phyloP scores from a whole-genome alignment of 2,113 vertebrate species.

The Barbus barbus region DNA sequence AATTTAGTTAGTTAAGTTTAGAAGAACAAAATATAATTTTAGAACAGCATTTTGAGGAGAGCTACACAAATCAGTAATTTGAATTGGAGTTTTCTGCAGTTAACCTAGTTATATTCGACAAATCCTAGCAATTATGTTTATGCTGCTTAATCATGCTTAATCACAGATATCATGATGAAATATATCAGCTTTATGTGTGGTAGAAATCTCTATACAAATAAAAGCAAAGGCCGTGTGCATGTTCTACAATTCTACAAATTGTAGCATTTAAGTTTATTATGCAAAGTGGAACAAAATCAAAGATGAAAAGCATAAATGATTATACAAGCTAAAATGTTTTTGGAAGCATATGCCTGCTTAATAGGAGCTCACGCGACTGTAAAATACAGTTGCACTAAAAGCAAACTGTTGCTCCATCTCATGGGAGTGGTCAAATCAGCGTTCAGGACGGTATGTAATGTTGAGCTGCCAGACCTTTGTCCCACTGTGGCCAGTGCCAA shows the following conservation, averaged over 20 bases:
- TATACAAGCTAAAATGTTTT: not conserved
- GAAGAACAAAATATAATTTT: no score
- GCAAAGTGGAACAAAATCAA: not conserved
- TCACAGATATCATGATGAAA: not conserved
- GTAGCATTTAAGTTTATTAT: not conserved
- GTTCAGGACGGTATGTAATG: not conserved
- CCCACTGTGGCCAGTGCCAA: slow-evolving; percentile 62
- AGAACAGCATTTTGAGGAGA: not conserved
- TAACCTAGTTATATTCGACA: not conserved
- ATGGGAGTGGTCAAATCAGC: slow-evolving; percentile 19
- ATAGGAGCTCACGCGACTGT: not conserved
- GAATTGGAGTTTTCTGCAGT: not conserved
- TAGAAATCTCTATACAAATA: not conserved
- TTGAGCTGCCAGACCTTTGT: slow-evolving; percentile 63
- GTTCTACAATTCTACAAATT: not conserved
- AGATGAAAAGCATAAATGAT: not conserved
- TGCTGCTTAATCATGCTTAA: not conserved
- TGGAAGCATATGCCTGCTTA: not conserved
- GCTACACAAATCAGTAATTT: not conserved
- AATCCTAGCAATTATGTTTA: not conserved
- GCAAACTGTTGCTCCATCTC: slow-evolving; percentile 5
- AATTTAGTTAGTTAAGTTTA: not conserved
- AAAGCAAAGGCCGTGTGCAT: not conserved
- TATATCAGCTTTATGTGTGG: not conserved
- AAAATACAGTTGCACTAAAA: slow-evolving; percentile 20